Evolutionary conservation across 2,888 invertebrate species (phyloP).

Genomic region (Cephonodes hylas): DNA sequence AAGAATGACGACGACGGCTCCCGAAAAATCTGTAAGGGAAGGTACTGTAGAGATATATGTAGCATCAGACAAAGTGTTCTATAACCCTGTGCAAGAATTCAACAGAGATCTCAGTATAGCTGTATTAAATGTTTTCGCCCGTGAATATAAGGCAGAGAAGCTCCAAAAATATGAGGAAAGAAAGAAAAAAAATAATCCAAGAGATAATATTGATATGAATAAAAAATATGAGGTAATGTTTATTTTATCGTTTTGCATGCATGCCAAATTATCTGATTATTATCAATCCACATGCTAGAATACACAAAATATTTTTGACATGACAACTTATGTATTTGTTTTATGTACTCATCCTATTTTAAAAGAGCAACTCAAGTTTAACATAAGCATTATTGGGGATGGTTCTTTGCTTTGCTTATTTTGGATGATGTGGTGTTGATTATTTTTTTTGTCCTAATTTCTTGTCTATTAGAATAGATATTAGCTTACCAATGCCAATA

Average conservation of each 20-base stretch:
- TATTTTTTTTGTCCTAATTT: too few relatives aligned
- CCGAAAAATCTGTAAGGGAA: conserved; percentile 82
- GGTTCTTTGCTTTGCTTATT: too few relatives aligned
- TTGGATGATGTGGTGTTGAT: too few relatives aligned
- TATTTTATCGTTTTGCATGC: not conserved
- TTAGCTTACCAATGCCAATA: too few relatives aligned
- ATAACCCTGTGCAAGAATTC: conserved; percentile 99
- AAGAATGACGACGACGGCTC: conserved; percentile 51
- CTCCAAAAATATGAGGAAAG: conserved; percentile 39
- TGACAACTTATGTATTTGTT: too few relatives aligned
- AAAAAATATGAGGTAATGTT: conserved; percentile 20
- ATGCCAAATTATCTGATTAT: too few relatives aligned
- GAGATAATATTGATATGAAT: conserved; percentile 20
- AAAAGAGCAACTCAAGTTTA: too few relatives aligned
- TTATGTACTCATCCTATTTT: too few relatives aligned
- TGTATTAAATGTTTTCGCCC: conserved; percentile 85
- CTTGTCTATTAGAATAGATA: too few relatives aligned
- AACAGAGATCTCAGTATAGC: conserved; percentile 95
- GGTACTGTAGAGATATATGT: conserved; percentile 89
- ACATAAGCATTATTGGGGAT: too few relatives aligned
- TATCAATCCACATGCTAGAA: too few relatives aligned
- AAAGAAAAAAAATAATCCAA: conserved; percentile 31
- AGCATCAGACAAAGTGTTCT: conserved; percentile 91
- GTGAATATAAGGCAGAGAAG: conserved; percentile 66
- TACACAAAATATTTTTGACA: too few relatives aligned